Percentiles rank a stretch among this genome's conserved stretches.
phyloP scores from a whole-genome alignment of 2,888 invertebrate species.

The Latheticus oryzae region DNA sequence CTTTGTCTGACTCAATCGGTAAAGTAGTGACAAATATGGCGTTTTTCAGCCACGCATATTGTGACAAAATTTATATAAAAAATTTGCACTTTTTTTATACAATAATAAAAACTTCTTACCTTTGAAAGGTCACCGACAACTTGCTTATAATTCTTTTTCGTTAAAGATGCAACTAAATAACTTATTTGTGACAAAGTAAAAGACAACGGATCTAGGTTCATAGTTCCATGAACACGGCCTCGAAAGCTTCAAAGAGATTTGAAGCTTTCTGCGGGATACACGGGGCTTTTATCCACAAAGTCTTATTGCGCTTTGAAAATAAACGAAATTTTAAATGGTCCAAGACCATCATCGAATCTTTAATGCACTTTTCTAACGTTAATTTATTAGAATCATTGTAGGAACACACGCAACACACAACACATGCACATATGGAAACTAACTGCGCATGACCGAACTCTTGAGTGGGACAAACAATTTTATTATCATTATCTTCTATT shows the following conservation, averaged over 20 bases:
- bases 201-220: slow-evolving; percentile 99
- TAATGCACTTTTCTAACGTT: slow-evolving; percentile 59
- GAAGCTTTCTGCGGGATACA: slow-evolving; percentile 90
- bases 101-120: too few relatives aligned
- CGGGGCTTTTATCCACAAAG: slow-evolving; percentile 71
- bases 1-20: slow-evolving; percentile 59
- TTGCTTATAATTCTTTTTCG: slow-evolving; percentile 94
- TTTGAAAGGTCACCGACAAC: slow-evolving; percentile 88
- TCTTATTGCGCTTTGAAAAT: slow-evolving; percentile 63
- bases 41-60: slow-evolving; percentile 32
- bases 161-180: slow-evolving; percentile 95
- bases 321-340: slow-evolving; percentile 65
- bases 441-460: slow-evolving; percentile 40
- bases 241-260: slow-evolving; percentile 96
- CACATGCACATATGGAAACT: slow-evolving; percentile 50
- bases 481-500: too few relatives aligned
- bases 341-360: slow-evolving; percentile 67
- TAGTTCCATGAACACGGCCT: slow-evolving; percentile 88
- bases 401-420: slow-evolving; percentile 55
- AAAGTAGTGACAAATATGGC: slow-evolving; percentile 46
- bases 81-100: slow-evolving; percentile 11
- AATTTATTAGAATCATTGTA: slow-evolving; percentile 58
- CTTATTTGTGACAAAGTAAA: slow-evolving; percentile 99
- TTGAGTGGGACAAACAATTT: too few relatives aligned
- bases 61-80: too few relatives aligned